Conservation (phyloP, 2,888 invertebrate genomes). For the Eupithecia abbreviata region DNA sequence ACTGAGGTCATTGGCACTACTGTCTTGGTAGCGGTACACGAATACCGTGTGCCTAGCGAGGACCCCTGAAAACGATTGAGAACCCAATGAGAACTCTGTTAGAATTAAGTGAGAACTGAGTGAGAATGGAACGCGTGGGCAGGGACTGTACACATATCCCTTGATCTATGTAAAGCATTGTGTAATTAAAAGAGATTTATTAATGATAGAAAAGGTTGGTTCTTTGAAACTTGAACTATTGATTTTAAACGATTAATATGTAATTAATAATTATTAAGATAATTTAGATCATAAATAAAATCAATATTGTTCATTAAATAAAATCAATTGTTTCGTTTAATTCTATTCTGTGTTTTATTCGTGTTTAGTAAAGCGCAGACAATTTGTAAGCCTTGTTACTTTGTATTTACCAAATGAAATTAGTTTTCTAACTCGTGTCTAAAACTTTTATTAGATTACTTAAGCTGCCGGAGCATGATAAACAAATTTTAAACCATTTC, state of each 20-base stretch:
- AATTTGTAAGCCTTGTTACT: background rate
- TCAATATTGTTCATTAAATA: too few relatives aligned
- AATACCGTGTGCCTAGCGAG: constrained; percentile 81
- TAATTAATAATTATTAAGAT: background rate
- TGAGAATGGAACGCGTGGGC: constrained; percentile 1
- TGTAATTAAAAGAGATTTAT: background rate
- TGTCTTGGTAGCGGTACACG: constrained; percentile 81
- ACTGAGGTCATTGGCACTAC: constrained; percentile 78
- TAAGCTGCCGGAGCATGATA: background rate
- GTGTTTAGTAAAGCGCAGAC: background rate
- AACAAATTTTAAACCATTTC: background rate
- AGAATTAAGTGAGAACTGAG: constrained; percentile 21
- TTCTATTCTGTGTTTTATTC: background rate
- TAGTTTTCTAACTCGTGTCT: background rate
- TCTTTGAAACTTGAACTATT: too few relatives aligned
- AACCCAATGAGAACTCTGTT: constrained; percentile 31
- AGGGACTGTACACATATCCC: background rate
- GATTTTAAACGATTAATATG: background rate
- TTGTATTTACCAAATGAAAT: background rate
- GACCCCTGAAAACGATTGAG: constrained; percentile 77
- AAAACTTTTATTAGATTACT: background rate
- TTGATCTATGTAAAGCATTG: background rate
- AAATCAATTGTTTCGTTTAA: background rate
- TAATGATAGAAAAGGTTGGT: background rate
- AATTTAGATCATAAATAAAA: background rate